Percentiles rank a stretch among this genome's conserved stretches.
These are phyloP conservation scores for Tenthredo mesomela DNA, from an alignment of 2,888 invertebrate species.

Conservation along the genomic window DNA sequence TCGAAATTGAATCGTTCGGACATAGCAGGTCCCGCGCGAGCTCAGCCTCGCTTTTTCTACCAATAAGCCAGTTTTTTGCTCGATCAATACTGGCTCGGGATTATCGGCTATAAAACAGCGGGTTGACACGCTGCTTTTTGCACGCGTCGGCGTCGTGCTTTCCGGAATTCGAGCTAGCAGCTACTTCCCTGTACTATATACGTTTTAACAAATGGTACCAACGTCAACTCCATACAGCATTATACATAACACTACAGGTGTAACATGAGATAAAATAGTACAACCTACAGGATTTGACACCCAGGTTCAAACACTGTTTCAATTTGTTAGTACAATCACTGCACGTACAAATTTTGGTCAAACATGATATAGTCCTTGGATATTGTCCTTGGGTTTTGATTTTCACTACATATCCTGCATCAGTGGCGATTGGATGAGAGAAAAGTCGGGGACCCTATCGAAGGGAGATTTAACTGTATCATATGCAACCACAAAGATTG, in stretches of 20 bases:
- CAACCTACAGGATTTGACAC: background rate
- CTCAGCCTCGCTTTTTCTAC: conserved; percentile 35
- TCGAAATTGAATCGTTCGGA: conserved; percentile 46
- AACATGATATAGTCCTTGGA: background rate
- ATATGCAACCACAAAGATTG: background rate
- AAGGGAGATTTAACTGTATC: background rate
- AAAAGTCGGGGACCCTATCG: background rate
- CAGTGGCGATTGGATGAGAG: background rate
- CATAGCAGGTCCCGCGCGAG: conserved; percentile 9
- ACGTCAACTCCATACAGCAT: background rate
- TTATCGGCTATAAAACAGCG: conserved; percentile 48
- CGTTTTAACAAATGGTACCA: conserved; percentile 23
- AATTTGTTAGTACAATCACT: background rate
- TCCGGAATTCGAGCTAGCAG: conserved; percentile 9
- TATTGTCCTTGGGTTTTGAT: background rate
- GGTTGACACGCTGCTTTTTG: conserved; percentile 48
- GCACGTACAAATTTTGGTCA: background rate
- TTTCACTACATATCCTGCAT: background rate
- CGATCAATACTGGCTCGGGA: conserved; percentile 46
- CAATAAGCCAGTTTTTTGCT: conserved; percentile 49
- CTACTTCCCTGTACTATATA: conserved; percentile 10
- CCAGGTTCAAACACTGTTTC: background rate
- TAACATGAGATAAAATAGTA: background rate
- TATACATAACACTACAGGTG: background rate
- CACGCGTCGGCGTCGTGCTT: conserved; percentile 38